Percentiles rank a stretch among this genome's conserved stretches.
Evolutionary conservation across 2,113 vertebrate genomes (phyloP).

Genomic region (Urocitellus parryii): DNA sequence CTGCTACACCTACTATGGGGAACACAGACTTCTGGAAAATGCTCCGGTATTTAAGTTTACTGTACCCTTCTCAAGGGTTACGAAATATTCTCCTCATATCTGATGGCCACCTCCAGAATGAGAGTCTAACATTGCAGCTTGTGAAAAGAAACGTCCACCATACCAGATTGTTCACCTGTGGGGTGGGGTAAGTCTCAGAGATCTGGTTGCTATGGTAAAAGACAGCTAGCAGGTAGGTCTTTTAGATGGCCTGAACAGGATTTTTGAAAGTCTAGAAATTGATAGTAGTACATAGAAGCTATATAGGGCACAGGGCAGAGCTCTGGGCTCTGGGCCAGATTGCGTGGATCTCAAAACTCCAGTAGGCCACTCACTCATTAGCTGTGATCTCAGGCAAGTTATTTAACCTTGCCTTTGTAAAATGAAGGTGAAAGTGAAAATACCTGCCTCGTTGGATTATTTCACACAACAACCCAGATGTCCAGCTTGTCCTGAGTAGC

Average conservation of each 20-base stretch:
- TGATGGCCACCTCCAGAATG: slow-evolving; percentile 93
- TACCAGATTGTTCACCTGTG: slow-evolving; percentile 93
- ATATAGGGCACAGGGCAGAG: background rate
- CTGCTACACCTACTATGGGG: slow-evolving; percentile 87
- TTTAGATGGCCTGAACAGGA: background rate
- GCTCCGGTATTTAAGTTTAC: slow-evolving; percentile 88
- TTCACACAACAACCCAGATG: background rate
- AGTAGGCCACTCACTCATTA: background rate
- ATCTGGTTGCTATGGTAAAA: background rate
- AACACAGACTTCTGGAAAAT: slow-evolving; percentile 93
- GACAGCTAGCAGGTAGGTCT: too few species aligned
- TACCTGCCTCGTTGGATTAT: background rate
- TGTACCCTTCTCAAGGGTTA: slow-evolving; percentile 88
- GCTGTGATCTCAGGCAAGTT: background rate
- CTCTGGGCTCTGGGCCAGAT: background rate
- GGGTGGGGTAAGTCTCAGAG: slow-evolving; percentile 87
- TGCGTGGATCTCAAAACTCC: background rate
- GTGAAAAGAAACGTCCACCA: slow-evolving; percentile 87
- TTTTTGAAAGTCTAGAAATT: background rate
- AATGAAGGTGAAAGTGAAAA: background rate
- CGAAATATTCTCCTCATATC: slow-evolving; percentile 92
- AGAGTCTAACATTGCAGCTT: slow-evolving; percentile 87
- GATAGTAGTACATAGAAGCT: background rate
- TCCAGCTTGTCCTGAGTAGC: background rate
- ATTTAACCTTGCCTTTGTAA: background rate